Conservation (phyloP, 2,888 invertebrate species). For the Norana najaformis region DNA sequence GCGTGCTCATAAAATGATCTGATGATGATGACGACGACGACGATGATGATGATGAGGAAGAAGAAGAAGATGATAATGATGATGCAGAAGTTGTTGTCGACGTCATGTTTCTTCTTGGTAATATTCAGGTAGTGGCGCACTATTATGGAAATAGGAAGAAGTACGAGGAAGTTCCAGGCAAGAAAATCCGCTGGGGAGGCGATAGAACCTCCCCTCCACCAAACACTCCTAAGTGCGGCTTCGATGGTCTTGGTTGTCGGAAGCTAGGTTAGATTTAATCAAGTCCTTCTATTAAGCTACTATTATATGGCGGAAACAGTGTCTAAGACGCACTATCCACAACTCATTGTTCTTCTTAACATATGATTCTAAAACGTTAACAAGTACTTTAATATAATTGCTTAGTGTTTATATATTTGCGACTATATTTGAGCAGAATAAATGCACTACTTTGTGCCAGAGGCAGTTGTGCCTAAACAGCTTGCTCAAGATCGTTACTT, state of each 20-base stretch:
- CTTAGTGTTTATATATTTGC: no score
- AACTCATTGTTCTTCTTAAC: not conserved
- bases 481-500: not conserved
- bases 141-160: conserved; percentile 81
- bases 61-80: not conserved
- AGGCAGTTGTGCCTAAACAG: not conserved
- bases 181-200: conserved; percentile 85
- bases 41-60: not conserved
- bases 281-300: not conserved
- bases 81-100: not conserved
- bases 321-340: not conserved
- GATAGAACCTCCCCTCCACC: conserved; percentile 69
- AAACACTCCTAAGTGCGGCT: conserved; percentile 90
- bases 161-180: conserved; percentile 70
- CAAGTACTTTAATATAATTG: no score
- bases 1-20: no score
- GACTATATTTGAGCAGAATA: not conserved
- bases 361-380: not conserved
- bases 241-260: conserved; percentile 67
- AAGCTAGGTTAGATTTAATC: conserved; percentile 38
- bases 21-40: not conserved
- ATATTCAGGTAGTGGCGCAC: conserved; percentile 79
- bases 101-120: not conserved
- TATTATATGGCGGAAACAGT: not conserved
- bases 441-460: not conserved